These are phyloP conservation scores for Nyctalus aviator DNA, from an alignment of 2,797 vertebrate species.

Conservation along the genomic window DNA sequence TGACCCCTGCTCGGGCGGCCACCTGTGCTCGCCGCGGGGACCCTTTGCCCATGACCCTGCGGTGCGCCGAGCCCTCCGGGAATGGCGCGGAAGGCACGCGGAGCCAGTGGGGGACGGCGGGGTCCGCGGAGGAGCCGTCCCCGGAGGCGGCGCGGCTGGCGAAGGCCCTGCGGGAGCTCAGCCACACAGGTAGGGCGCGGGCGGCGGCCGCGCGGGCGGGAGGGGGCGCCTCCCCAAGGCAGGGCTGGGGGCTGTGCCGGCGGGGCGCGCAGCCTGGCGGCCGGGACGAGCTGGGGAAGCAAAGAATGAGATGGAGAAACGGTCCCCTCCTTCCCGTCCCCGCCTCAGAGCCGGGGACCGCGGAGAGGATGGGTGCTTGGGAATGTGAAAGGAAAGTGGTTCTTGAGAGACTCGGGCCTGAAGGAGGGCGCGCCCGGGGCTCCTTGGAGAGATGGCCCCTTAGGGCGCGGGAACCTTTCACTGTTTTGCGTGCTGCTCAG, in stretches of 20 bases:
- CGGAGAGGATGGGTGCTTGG: constrained; percentile 13
- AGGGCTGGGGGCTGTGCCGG: not conserved
- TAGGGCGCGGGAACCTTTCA: not conserved
- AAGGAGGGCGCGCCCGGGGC: not conserved
- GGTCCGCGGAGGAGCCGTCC: constrained; percentile 74
- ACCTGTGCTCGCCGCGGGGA: constrained; percentile 63
- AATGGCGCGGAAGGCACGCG: constrained; percentile 83
- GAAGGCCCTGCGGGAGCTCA: constrained; percentile 79
- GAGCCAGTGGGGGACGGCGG: constrained; percentile 75
- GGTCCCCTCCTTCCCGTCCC: not conserved
- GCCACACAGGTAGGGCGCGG: constrained; percentile 78
- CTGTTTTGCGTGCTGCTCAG: not conserved
- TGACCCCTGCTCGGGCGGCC: constrained; percentile 48
- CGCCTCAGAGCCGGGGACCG: not conserved
- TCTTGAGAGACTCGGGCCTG: not conserved
- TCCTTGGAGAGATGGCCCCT: not conserved
- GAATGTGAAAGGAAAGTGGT: constrained; percentile 45
- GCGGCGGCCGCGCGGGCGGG: not conserved
- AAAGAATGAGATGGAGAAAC: not conserved
- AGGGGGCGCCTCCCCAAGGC: not conserved
- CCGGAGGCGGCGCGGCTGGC: constrained; percentile 74
- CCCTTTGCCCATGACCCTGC: constrained; percentile 82
- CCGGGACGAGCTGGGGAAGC: not conserved
- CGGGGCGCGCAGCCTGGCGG: not conserved
- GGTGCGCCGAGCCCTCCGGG: constrained; percentile 81